Evolutionary conservation across 2,888 invertebrate species (phyloP).

Genomic region (Polydrusus pterygomalis): DNA sequence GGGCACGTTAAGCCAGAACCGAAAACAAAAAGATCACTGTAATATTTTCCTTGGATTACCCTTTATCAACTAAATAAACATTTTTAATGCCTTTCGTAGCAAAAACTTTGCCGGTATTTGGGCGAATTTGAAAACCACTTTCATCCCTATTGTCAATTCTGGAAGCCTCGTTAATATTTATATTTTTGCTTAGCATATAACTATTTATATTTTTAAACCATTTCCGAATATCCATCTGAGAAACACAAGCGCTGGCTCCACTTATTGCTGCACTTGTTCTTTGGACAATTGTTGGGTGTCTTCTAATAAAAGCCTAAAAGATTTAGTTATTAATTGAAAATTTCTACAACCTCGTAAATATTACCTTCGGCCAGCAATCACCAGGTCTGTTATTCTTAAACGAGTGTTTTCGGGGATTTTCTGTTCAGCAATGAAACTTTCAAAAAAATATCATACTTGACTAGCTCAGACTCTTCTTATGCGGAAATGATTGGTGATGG

Average conservation of each 20-base stretch:
- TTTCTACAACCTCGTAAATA: no score
- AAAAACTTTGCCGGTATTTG: constrained; percentile 55
- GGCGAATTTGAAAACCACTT: constrained; percentile 64
- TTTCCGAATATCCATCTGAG: constrained; percentile 56
- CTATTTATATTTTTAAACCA: constrained; percentile 63
- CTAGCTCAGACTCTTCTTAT: no score
- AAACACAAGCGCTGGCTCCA: neutral
- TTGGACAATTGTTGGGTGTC: constrained; percentile 59
- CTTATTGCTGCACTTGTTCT: constrained; percentile 58
- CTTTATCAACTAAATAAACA: constrained; percentile 58
- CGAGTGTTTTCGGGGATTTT: no score
- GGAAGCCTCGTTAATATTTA: constrained; percentile 59
- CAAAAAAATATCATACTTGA: no score
- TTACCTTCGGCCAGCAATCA: no score
- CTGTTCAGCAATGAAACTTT: no score
- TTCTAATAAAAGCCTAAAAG: constrained; percentile 59
- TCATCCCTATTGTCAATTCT: constrained; percentile 66
- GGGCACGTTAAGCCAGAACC: no score
- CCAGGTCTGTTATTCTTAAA: no score
- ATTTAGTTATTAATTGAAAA: no score
- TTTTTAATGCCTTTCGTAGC: constrained; percentile 59
- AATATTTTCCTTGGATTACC: constrained; percentile 63
- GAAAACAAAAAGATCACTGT: constrained; percentile 59
- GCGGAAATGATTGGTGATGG: no score
- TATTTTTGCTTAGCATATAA: constrained; percentile 55